These are phyloP conservation scores for Platysternon megacephalum DNA, from an alignment of 2,113 vertebrate species.

Conservation along the genomic window DNA sequence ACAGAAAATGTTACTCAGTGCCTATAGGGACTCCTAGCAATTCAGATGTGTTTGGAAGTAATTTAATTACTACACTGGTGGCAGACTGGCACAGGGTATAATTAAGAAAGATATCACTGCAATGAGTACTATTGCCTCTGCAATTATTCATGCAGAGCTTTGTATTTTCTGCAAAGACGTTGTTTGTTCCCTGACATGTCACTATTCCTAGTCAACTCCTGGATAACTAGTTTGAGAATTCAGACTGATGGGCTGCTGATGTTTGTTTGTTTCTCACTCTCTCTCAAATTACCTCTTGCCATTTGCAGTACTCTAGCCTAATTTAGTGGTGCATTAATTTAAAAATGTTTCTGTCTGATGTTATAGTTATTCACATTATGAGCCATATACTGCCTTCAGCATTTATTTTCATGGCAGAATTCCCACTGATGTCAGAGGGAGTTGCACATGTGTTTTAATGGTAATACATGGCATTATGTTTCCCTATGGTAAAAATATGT, in stretches of 20 bases:
- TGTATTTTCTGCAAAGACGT: constrained; percentile 8
- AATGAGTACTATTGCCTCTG: neutral
- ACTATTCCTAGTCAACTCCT: neutral
- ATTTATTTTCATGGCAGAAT: neutral
- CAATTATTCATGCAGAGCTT: neutral
- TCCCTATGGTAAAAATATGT: neutral
- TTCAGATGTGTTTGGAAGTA: neutral
- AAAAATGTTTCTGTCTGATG: neutral
- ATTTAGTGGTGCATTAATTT: neutral
- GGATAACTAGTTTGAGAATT: neutral
- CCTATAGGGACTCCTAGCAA: neutral
- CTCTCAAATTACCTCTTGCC: neutral
- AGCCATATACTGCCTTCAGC: neutral
- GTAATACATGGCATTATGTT: neutral
- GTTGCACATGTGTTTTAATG: neutral
- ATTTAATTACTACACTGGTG: neutral
- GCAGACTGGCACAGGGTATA: neutral
- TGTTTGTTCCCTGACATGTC: neutral
- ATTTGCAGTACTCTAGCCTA: neutral
- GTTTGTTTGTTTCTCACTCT: neutral
- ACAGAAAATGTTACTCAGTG: neutral
- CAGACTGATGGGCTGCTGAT: neutral
- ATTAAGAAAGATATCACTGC: neutral
- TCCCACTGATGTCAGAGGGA: neutral
- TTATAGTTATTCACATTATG: neutral